Base-by-base conservation (phyloP, 1,140 invertebrate genomes). In the Tribolium madens region DNA sequence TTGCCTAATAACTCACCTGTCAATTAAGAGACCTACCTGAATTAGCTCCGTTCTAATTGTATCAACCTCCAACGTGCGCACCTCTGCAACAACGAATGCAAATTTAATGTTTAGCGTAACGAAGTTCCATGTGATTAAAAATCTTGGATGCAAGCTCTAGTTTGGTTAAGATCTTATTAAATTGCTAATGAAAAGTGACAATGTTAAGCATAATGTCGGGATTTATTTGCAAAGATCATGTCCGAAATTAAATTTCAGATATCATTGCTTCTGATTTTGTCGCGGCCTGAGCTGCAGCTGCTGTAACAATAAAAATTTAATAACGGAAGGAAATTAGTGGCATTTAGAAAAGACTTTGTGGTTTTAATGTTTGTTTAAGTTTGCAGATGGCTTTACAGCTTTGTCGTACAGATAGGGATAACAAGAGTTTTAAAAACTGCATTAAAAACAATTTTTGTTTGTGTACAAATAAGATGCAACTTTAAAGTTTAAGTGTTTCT, bases 281-380 rank as follows among this genome's bases (percentile, higher is more conserved):
- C 57, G 57, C 21, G 26, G 12, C 21, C 5, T 13, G n/a, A n/a
- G 7, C 6, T 64, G 57, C 57, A 64, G 57, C 57, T 64, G 57
- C n/a, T 64, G 57, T 10, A 64, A 64, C 31, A 33, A 33, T 64
- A 64, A 64, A 64, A 64, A 64, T 64, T 33, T 64, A 64, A 64
- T 64, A 64, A 64, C 21, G 57, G 12, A 64, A 14, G 14, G 21
- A 64, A 64, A 64, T 64, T 64, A 31, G 57, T 13, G 57, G 26
- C 21, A 64, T 64, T 64, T 18, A 6, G 10, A 14, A 64, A 64
- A 26, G 26, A 64, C 10, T 64, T 64, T 13, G 14, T 14, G 21
- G 57, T 26, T 64, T n/a, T 64, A 33, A 64, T 64, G 57, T 14
- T 64, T 64, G 57, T 64, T 64, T 64, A 64, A 64, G 21, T 64